phyloP scores from a whole-genome alignment of 1,140 invertebrate species.

The Apis florea region DNA sequence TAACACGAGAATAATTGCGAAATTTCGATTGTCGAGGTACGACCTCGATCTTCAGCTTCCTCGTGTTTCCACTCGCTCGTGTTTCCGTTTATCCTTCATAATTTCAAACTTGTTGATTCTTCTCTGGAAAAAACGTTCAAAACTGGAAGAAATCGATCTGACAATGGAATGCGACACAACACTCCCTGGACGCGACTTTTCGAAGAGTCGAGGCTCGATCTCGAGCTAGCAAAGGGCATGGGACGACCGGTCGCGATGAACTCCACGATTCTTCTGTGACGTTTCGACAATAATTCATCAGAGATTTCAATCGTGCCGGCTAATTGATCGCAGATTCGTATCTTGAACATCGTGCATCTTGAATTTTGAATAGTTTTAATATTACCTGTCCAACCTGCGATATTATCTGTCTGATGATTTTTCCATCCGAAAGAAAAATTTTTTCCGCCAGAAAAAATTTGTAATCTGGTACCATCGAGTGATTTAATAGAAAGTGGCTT shows the following conservation, averaged over 20 bases:
- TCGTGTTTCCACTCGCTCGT: not conserved
- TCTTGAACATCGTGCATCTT: not conserved
- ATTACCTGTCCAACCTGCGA: not conserved
- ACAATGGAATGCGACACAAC: constrained; percentile 53
- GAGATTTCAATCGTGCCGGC: not conserved
- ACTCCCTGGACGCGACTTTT: constrained; percentile 56
- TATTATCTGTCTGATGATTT: not conserved
- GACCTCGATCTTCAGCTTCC: constrained; percentile 62
- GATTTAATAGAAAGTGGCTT: constrained; percentile 21
- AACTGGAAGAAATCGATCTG: not conserved
- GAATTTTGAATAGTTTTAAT: not conserved
- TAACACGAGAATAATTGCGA: constrained; percentile 41
- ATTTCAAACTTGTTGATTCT: no score
- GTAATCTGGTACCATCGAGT: not conserved
- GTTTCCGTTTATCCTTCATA: not conserved
- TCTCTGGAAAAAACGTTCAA: not conserved
- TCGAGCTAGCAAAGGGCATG: constrained; percentile 49
- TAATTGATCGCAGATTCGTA: not conserved
- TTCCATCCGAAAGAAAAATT: not conserved
- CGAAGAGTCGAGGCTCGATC: constrained; percentile 34
- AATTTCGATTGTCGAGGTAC: constrained; percentile 61
- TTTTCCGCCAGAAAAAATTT: no score
- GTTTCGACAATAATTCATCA: not conserved
- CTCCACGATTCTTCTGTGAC: not conserved
- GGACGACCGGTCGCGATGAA: constrained; percentile 51